phyloP scores from a whole-genome alignment of 2,888 invertebrate species.

The Drosophila paramelanica region DNA sequence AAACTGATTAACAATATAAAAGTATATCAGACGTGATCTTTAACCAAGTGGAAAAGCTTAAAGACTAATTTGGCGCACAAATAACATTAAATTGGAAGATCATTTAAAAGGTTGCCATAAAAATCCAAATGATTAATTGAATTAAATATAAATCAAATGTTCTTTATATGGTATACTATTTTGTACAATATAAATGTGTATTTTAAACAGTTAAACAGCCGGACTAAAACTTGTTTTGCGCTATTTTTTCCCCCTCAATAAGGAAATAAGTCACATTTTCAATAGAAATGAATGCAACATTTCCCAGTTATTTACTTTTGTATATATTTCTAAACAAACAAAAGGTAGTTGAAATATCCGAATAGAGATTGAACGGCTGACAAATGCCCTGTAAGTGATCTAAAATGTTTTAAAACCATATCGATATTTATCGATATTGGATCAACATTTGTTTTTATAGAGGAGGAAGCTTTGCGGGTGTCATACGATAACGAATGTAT shows the following conservation, averaged over 20 bases:
- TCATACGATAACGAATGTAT: no score
- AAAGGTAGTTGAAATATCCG: no score
- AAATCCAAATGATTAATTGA: conserved; percentile 53
- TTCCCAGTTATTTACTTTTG: conserved; percentile 34
- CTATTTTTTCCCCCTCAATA: conserved; percentile 40
- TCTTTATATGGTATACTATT: conserved; percentile 8
- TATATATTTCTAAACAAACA: conserved; percentile 27
- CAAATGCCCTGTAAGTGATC: conserved; percentile 1
- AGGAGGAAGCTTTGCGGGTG: no score
- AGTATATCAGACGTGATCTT: conserved; percentile 12
- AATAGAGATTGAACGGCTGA: neutral
- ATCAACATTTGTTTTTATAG: neutral
- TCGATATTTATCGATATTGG: no score
- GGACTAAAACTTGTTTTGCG: conserved; percentile 49
- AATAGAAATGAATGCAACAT: conserved; percentile 45
- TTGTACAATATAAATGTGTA: neutral
- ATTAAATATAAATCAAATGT: conserved; percentile 27
- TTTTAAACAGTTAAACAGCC: conserved; percentile 21
- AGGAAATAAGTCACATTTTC: conserved; percentile 42
- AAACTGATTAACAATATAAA: conserved; percentile 19
- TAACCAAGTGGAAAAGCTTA: conserved; percentile 31
- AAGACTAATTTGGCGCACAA: conserved; percentile 30
- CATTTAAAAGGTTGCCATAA: conserved; percentile 34
- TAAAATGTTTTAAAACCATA: no score
- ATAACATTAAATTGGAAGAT: conserved; percentile 12